These are phyloP conservation scores for Myripristis murdjan DNA, from an alignment of 2,797 vertebrate genomes.

Conservation along the genomic window DNA sequence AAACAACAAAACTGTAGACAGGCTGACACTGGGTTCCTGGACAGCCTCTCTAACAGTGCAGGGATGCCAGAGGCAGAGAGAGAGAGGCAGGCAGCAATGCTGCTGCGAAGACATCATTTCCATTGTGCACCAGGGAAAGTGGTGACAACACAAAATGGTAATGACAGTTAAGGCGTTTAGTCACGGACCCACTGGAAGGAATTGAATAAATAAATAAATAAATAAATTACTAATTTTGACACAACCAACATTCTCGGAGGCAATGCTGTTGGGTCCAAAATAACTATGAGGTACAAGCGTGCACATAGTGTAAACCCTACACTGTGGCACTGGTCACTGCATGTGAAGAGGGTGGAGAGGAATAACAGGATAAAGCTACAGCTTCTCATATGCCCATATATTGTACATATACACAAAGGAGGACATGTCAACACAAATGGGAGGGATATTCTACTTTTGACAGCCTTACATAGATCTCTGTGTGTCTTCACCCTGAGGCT, in stretches of 20 bases:
- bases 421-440: neutral
- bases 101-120: slow-evolving; percentile 70
- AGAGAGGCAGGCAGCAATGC: slow-evolving; percentile 42
- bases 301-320: slow-evolving; percentile 11
- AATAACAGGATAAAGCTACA: neutral
- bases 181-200: slow-evolving; percentile 65
- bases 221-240: slow-evolving; percentile 59
- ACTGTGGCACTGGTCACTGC: neutral
- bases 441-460: neutral
- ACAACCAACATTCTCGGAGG: slow-evolving; percentile 42
- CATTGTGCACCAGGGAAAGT: slow-evolving; percentile 67
- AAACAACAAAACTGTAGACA: slow-evolving; percentile 33
- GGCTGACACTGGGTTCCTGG: slow-evolving; percentile 65
- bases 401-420: neutral
- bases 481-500: slow-evolving; percentile 16
- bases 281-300: slow-evolving; percentile 29
- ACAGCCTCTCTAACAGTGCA: slow-evolving; percentile 50
- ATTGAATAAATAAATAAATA: slow-evolving; percentile 17
- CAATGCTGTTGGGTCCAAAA: slow-evolving; percentile 30
- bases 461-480: slow-evolving; percentile 15
- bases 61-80: slow-evolving; percentile 58
- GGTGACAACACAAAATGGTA: slow-evolving; percentile 76
- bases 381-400: neutral
- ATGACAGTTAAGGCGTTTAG: slow-evolving; percentile 77
- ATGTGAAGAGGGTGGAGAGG: slow-evolving; percentile 5